phyloP scores from a whole-genome alignment of 2,888 invertebrate genomes.

The Cheilosia pagana region DNA sequence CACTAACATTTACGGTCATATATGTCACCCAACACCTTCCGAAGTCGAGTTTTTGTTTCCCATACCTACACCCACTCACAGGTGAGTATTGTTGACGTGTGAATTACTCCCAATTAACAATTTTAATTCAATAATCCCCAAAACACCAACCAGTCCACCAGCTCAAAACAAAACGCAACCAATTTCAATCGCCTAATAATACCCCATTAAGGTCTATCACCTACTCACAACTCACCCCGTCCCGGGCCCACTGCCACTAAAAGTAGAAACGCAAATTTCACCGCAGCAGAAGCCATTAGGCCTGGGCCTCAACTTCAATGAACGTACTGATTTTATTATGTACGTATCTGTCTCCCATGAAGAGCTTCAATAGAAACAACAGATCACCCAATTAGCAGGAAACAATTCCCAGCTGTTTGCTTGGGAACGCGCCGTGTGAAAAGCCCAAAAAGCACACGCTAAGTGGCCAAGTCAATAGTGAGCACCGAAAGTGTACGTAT shows the following conservation, averaged over 20 bases:
- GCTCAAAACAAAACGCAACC: constrained; percentile 28
- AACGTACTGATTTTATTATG: constrained; percentile 60
- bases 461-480: constrained; percentile 58
- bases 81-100: constrained; percentile 34
- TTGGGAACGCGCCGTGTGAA: constrained; percentile 53
- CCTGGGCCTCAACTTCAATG: neutral
- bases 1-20: constrained; percentile 32
- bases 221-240: neutral
- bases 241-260: neutral
- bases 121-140: constrained; percentile 48
- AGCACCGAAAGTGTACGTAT: constrained; percentile 12
- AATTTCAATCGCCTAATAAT: constrained; percentile 66
- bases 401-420: constrained; percentile 54
- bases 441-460: constrained; percentile 65
- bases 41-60: constrained; percentile 27
- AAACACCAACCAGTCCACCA: constrained; percentile 10
- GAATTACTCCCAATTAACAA: constrained; percentile 61
- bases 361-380: constrained; percentile 75
- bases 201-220: constrained; percentile 49
- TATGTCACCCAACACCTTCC: constrained; percentile 32
- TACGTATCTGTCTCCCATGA: constrained; percentile 67
- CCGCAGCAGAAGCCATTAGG: constrained; percentile 18
- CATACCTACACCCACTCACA: constrained; percentile 53
- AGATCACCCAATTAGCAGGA: constrained; percentile 73
- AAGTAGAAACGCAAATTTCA: constrained; percentile 58